These are phyloP conservation scores for Arion vulgaris DNA, from an alignment of 1,140 invertebrate species.

Conservation along the genomic window DNA sequence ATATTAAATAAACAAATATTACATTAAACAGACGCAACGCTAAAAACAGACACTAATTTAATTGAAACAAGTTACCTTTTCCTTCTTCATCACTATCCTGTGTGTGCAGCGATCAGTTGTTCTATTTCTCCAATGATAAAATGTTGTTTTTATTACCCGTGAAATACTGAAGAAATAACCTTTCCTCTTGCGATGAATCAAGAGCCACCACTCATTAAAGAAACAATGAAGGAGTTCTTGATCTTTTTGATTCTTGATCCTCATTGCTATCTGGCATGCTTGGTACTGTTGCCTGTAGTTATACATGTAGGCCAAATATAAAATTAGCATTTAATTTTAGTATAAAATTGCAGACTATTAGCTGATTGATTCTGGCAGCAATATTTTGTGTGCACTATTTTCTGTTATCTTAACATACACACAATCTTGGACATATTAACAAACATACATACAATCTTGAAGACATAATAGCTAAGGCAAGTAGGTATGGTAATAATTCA, in stretches of 20 bases:
- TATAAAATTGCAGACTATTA: no score
- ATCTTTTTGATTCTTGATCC: neutral
- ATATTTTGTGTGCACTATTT: no score
- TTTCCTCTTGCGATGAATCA: neutral
- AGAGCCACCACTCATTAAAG: neutral
- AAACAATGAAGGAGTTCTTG: neutral
- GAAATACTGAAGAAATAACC: neutral
- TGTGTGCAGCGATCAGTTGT: neutral
- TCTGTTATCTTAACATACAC: no score
- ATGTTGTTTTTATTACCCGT: neutral
- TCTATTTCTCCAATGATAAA: neutral
- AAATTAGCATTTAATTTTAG: no score
- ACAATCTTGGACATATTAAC: no score
- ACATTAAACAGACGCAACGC: no score
- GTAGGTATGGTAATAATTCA: no score
- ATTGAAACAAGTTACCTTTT: neutral
- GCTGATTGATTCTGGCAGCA: no score
- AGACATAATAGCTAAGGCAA: no score
- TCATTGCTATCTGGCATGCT: neutral
- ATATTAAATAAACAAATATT: neutral
- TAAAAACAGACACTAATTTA: neutral
- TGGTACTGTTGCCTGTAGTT: constrained; percentile 5
- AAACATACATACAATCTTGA: no score
- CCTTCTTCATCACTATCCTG: neutral
- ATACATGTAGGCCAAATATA: no score